Conservation (phyloP, 2,888 invertebrate genomes). For the Drosophila prostipennis region DNA sequence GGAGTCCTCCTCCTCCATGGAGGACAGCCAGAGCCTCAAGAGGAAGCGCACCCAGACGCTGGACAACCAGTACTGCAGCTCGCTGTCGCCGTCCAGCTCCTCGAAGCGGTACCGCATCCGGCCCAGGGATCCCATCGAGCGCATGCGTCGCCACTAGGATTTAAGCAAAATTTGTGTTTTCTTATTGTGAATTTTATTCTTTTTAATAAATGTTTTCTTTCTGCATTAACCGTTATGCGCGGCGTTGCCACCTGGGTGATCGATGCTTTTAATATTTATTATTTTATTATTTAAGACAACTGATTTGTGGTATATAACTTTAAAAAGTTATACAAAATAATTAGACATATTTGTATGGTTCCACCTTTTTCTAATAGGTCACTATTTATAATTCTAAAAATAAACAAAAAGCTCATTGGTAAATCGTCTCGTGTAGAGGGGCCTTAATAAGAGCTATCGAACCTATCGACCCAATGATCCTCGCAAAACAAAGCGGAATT, state of each 20-base stretch:
- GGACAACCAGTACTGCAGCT: slow-evolving; percentile 60
- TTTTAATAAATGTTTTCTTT: slow-evolving; percentile 20
- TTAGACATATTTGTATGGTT: too few species aligned
- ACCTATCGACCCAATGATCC: background rate
- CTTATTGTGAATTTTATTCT: background rate
- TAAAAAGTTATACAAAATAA: too few species aligned
- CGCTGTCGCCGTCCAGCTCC: slow-evolving; percentile 61
- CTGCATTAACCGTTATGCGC: slow-evolving; percentile 10
- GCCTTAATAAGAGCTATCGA: background rate
- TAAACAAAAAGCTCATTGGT: background rate
- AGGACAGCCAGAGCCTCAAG: slow-evolving; percentile 65
- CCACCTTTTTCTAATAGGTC: too few species aligned
- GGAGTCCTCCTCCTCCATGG: slow-evolving; percentile 32
- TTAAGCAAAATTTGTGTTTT: background rate
- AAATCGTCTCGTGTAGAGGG: background rate
- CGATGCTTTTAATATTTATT: too few species aligned
- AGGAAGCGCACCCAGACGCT: slow-evolving; percentile 80
- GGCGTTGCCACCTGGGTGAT: slow-evolving; percentile 7
- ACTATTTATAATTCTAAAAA: too few species aligned
- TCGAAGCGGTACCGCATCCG: slow-evolving; percentile 83
- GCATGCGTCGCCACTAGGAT: slow-evolving; percentile 79
- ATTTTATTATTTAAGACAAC: too few species aligned
- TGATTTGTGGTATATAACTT: too few species aligned
- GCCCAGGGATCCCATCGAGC: slow-evolving; percentile 81
- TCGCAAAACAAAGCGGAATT: background rate